Evolutionary conservation across 2,888 invertebrate species (phyloP), one percentile per base, ranked within the genome.

Genomic region (Amiota minor): DNA sequence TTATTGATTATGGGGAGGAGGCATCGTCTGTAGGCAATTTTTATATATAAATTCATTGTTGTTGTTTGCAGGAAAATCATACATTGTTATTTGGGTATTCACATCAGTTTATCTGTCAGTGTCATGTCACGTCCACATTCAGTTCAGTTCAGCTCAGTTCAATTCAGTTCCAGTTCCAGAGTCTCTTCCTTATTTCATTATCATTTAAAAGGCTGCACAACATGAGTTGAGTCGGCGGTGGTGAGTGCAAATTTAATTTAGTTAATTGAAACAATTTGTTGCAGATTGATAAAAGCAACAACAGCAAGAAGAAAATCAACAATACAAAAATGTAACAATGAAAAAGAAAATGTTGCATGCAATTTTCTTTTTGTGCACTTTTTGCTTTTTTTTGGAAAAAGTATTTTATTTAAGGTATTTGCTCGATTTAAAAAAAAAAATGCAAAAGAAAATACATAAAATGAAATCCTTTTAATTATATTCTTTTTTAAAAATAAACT

Each of bases 261-360:
- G 88, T 88, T 88, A 88, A 88, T 88, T 88, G 88, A 88, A 88
- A 88, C 88, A 88, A 87, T 88, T 88, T 88, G 88, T 88, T 86
- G 83, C 74, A 74, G 65, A 73, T 76, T 61, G 72, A 50, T 20
- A 64, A 45, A 35, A 68, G n/a, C 71, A 72, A 20, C 49, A n/a
- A 16, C 59, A 45, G 10, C 59, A 55, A n/a, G n/a, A 55, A 16
- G 18, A 35, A 20, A 56, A 12, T 16, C 23, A 20, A 11, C 20
- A 61, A 61, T 20, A 12, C 11, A 9, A 61, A 9, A 61, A 20
- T 14, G 16, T 20, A 49, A 67, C 14, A 67, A 67, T 49, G 45
- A 67, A 67, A 67, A 67, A 50, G 20, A 50, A 67, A 50, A 49
- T 68, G 67, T 11, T 11, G 59, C 83, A 84, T 82, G 82, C 84